Evolutionary conservation across 2,797 vertebrate genomes (phyloP).

Genomic region (Rallus crepitans): DNA sequence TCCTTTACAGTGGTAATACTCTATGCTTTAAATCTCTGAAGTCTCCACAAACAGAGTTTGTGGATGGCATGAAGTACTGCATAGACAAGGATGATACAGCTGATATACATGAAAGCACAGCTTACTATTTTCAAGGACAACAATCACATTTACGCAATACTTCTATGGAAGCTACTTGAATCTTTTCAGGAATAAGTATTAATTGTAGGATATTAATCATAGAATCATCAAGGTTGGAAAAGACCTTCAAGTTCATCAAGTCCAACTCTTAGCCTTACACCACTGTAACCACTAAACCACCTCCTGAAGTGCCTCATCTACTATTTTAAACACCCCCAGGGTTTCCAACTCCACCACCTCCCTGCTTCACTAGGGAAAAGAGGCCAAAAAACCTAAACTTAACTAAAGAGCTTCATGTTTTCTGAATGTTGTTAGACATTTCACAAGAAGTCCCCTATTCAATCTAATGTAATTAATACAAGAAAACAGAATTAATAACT

Average conservation of each 20-base stretch:
- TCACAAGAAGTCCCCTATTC: not conserved
- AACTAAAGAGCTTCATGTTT: not conserved
- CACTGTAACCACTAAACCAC: too few species aligned
- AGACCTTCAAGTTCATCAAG: too few species aligned
- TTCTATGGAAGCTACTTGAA: not conserved
- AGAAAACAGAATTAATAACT: not conserved
- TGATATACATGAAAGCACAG: not conserved
- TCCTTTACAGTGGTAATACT: not conserved
- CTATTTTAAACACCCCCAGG: too few species aligned
- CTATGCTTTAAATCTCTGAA: not conserved
- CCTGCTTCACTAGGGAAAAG: too few species aligned
- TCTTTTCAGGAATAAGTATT: not conserved
- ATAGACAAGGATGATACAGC: not conserved
- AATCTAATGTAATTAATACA: not conserved
- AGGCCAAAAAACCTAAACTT: too few species aligned
- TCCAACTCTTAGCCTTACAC: too few species aligned
- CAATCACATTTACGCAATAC: not conserved
- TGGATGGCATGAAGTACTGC: not conserved
- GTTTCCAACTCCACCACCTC: too few species aligned
- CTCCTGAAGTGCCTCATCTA: too few species aligned
- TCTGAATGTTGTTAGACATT: not conserved
- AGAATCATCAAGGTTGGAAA: too few species aligned
- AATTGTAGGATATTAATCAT: not conserved
- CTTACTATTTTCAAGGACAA: not conserved
- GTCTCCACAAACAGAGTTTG: not conserved